Evolutionary conservation across 2,797 vertebrate genomes (phyloP).

Genomic region (Poeciliopsis paucimaculata): DNA sequence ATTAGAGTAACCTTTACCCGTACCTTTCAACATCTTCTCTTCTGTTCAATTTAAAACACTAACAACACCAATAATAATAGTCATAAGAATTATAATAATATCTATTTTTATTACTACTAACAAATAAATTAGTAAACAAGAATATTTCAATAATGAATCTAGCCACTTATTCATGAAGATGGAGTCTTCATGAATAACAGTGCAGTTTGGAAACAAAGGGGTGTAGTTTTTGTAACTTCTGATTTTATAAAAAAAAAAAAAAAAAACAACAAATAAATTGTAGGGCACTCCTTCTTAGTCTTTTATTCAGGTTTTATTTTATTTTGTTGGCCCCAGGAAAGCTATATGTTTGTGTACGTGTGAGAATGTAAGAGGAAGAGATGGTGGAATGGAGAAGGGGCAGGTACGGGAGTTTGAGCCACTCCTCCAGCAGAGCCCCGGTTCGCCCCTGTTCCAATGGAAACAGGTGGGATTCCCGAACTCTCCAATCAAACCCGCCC

Average conservation of each 20-base stretch:
- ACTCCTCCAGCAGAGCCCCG: conserved; percentile 62
- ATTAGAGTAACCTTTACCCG: no score
- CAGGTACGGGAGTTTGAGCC: conserved; percentile 44
- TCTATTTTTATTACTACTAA: not conserved
- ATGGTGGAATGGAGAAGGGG: conserved; percentile 15
- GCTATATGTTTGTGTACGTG: not conserved
- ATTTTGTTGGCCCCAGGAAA: not conserved
- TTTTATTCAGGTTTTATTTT: conserved; percentile 4
- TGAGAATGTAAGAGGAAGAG: not conserved
- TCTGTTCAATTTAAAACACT: not conserved
- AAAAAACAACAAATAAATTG: not conserved
- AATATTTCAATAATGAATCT: not conserved
- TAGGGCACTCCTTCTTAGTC: conserved; percentile 4
- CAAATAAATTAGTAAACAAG: no score
- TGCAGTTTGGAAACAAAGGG: not conserved
- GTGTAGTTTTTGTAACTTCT: not conserved
- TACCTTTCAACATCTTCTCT: not conserved
- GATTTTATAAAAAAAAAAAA: no score
- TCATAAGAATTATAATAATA: not conserved
- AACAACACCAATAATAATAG: not conserved
- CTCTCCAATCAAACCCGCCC: conserved; percentile 74
- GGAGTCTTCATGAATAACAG: not conserved
- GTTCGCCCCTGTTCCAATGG: conserved; percentile 77
- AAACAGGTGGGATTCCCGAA: conserved; percentile 79
- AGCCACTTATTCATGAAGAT: not conserved